Conservation (phyloP, 2,113 vertebrate genomes). For the Rutilus rutilus region DNA sequence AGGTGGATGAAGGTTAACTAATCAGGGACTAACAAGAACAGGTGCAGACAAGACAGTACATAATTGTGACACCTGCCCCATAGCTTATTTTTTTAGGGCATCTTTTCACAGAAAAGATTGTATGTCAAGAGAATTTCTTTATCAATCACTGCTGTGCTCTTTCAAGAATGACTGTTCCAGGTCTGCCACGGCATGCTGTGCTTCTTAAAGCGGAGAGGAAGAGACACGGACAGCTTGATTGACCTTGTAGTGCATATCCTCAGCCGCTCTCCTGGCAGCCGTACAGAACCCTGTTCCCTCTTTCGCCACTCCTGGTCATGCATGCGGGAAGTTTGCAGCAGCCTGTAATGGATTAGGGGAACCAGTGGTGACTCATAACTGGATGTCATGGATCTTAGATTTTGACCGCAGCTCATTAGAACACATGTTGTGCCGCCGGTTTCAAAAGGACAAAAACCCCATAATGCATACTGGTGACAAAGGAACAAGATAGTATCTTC, state of each 20-base stretch:
- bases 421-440: background rate
- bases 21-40: too few species aligned
- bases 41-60: too few species aligned
- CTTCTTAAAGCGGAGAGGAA: background rate
- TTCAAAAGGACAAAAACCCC: conserved; percentile 30
- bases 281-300: background rate
- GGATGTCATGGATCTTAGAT: conserved; percentile 31
- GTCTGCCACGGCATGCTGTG: conserved; percentile 17
- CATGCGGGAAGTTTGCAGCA: conserved; percentile 33
- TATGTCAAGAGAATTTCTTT: conserved; percentile 30
- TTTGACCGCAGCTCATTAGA: conserved; percentile 22
- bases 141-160: conserved; percentile 24
- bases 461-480: background rate
- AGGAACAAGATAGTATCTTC: conserved; percentile 7
- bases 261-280: conserved; percentile 33
- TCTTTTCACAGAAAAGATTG: conserved; percentile 6
- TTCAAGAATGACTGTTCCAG: conserved; percentile 19
- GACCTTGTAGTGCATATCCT: conserved; percentile 50
- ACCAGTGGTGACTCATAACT: conserved; percentile 10
- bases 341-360: conserved; percentile 32
- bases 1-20: too few species aligned
- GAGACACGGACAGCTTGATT: conserved; percentile 35
- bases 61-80: background rate
- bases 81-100: background rate
- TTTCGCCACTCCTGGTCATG: conserved; percentile 6